Base-by-base conservation (phyloP, 2,888 invertebrate genomes). In the Drosophila neotestacea region DNA sequence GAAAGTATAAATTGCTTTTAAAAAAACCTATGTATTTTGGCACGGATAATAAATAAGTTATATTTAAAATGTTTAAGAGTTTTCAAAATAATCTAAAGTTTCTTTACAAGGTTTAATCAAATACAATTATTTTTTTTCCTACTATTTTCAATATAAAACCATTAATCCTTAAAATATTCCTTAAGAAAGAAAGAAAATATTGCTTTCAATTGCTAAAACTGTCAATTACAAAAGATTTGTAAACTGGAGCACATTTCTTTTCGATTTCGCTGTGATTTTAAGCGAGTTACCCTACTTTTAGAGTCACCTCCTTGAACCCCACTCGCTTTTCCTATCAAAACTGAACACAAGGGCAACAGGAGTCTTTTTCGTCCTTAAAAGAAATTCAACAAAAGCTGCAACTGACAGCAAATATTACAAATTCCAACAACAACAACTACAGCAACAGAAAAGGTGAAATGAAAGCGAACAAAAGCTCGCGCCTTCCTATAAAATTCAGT, bases 391-490 rank as follows among this genome's bases (percentile, higher is more conserved):
- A 88, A 90, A 77, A 75, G 77, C 91, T 92, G 91, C 91, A 91
- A 92, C 92, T 92, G 91, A 92, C 91, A 92, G 91, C 91, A 89
- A 92, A 92, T 92, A 92, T 92, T 91, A 86, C 90, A 79, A 85
- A 87, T 71, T 71, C 73, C 69, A 77, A 67, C 55, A 70, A 63
- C 62, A 68, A 60, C 64, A 54, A 70, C 48, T 79, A 52, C 50
- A 48, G 54, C 47, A 50, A 59, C 48, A 67, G 73, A 77, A 73
- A 67, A 74, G 73, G 65, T 79, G 65, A 84, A 80, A 61, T 83
- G 88, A 87, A 85, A 73, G 74, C 70, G 66, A 71, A 87, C 85
- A 89, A 88, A 83, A 84, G 88, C 85, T 83, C 70, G 76, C 72
- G 77, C 80, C 76, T 79, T 79, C 51, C 75, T 39, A 28, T 34